Evolutionary conservation across 2,888 invertebrate species (phyloP).

Genomic region (Malachius bipustulatus): DNA sequence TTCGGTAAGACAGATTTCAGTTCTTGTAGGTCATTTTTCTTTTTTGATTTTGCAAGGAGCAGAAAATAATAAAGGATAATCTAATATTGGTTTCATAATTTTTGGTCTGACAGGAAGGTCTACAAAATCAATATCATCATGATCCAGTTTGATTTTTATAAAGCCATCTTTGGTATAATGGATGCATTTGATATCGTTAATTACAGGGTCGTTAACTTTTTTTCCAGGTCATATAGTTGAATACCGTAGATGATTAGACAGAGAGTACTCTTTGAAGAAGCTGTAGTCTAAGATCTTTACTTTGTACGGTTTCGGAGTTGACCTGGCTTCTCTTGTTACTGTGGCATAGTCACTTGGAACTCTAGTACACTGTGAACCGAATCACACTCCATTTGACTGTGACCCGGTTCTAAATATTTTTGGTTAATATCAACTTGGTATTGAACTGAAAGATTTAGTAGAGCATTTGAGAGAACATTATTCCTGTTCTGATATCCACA

Average conservation of each 20-base stretch:
- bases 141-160: conserved; percentile 1
- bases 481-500: conserved; percentile 6
- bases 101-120: no score
- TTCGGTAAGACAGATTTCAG: conserved; percentile 3
- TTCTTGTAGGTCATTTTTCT: not conserved
- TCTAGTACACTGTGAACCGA: conserved; percentile 5
- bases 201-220: conserved; percentile 2
- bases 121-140: no score
- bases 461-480: conserved; percentile 5
- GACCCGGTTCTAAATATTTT: conserved; percentile 6
- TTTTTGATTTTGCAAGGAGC: not conserved
- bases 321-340: no score
- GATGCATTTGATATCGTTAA: conserved; percentile 5
- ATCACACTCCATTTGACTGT: conserved; percentile 8
- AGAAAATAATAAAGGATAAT: not conserved
- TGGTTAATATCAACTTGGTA: not conserved
- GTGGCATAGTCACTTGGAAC: no score
- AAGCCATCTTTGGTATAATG: not conserved
- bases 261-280: no score
- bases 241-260: no score
- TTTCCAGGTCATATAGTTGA: conserved; percentile 7
- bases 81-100: not conserved
- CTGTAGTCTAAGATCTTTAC: no score
- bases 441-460: conserved; percentile 3
- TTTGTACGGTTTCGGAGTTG: no score